These are phyloP conservation scores for Deilephila elpenor DNA, from an alignment of 2,888 invertebrate genomes.

Conservation along the genomic window DNA sequence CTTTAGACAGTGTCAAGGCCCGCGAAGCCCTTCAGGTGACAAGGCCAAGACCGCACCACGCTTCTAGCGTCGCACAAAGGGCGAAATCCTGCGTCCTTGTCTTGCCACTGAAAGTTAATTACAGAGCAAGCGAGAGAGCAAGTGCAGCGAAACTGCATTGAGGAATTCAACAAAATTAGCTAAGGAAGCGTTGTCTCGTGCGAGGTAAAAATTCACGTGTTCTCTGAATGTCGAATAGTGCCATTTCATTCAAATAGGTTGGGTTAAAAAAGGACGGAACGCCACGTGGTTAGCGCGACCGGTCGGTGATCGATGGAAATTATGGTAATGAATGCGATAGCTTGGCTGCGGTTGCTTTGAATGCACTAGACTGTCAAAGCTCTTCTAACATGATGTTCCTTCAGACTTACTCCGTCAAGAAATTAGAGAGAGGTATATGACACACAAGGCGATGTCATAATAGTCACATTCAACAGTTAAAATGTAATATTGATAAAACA, in stretches of 20 bases:
- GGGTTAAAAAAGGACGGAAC: background rate
- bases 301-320: background rate
- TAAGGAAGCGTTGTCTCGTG: conserved; percentile 5
- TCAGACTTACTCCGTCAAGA: background rate
- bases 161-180: conserved; percentile 19
- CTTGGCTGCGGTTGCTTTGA: background rate
- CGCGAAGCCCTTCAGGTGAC: conserved; percentile 55
- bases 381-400: background rate
- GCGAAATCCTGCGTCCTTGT: conserved; percentile 6
- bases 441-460: too few species aligned
- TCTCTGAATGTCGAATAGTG: background rate
- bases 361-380: background rate
- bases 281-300: background rate
- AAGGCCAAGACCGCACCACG: conserved; percentile 55
- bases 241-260: background rate
- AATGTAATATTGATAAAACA: too few species aligned
- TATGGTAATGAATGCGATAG: conserved; percentile 1
- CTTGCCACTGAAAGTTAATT: background rate
- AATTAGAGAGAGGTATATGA: too few species aligned
- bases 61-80: conserved; percentile 12
- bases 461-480: too few species aligned
- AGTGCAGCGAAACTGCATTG: background rate
- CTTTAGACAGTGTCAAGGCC: conserved; percentile 33
- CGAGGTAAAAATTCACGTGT: conserved; percentile 16
- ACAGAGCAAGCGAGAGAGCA: background rate